A percentile compares a stretch with the other conserved stretches of the same genome.
Evolutionary conservation across 2,888 invertebrate species (phyloP).

Genomic region (Glomeris marginata): DNA sequence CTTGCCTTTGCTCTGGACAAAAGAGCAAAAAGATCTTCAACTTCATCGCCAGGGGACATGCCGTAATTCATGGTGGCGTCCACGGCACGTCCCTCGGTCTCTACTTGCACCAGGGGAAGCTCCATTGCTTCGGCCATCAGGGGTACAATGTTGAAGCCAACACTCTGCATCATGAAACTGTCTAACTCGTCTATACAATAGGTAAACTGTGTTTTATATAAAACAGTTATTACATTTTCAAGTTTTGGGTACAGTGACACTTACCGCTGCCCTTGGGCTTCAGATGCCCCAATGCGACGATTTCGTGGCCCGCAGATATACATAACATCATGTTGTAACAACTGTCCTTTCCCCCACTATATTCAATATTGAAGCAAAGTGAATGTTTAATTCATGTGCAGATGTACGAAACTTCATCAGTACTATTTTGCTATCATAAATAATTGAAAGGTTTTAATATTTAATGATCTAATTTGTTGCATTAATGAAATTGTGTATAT

Average conservation of each 20-base stretch:
- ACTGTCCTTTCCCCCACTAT: constrained; percentile 97
- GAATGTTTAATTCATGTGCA: background rate
- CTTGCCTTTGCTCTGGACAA: constrained; percentile 56
- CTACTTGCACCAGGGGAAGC: constrained; percentile 70
- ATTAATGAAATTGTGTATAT: too few relatives aligned
- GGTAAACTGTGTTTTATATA: too few relatives aligned
- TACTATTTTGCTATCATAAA: too few relatives aligned
- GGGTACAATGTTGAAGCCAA: constrained; percentile 87
- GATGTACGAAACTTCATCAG: too few relatives aligned
- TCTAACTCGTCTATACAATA: constrained; percentile 85
- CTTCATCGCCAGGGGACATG: constrained; percentile 78
- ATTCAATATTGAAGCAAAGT: constrained; percentile 11
- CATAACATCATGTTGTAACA: constrained; percentile 99
- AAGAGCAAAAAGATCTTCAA: constrained; percentile 85
- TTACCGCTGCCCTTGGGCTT: constrained; percentile 68
- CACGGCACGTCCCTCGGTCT: constrained; percentile 69
- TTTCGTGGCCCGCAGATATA: constrained; percentile 82
- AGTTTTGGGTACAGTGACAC: too few relatives aligned
- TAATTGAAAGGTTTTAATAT: too few relatives aligned
- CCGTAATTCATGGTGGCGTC: constrained; percentile 62
- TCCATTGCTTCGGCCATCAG: constrained; percentile 87
- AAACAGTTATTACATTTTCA: too few relatives aligned
- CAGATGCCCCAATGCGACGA: constrained; percentile 92
- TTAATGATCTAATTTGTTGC: too few relatives aligned
- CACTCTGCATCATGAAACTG: constrained; percentile 99